Base-by-base conservation (phyloP, 2,888 invertebrate genomes). In the Itoplectis maculator region DNA sequence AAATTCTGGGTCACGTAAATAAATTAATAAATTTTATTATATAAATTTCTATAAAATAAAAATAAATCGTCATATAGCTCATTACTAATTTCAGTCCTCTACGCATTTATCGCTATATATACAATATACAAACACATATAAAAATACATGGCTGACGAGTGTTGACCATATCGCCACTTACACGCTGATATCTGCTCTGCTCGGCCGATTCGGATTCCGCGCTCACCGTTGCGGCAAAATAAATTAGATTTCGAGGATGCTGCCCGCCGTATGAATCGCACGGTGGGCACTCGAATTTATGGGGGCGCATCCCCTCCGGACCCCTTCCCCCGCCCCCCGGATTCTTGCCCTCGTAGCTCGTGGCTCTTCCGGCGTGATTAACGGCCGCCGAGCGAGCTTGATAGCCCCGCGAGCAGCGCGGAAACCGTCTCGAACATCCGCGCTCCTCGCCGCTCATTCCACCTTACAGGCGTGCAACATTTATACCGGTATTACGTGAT, bases 401-500 rank as follows among this genome's bases (percentile, higher is more conserved):
- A 81, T 76, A 81, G 76, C 81, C 51, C 45, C 72, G 72, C 29
- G 5, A 2, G 75, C 70, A 65, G 66, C 72, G 76, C 81, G 76
- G 72, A 81, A 77, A 81, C 76, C 81, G 61, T 72, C 66, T 76
- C 81, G 59, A 72, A 15, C 70, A 29, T 54, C 69, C 49, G 29
- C 29, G 29, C 29, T 29, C 29, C 3, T n/a, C n/a, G n/a, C n/a
- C 75, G 23, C 9, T 75, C 80, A 29, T 66, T 54, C 66, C 61
- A 56, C 54, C 63, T 63, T 42, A 74, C 74, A 72, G 66, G 23
- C 59, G 68, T 73, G 81, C 81, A 81, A 81, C 76, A 77, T 81
- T 81, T 81, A 81, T 76, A 77, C 66, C 59, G 47, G 77, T 54
- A 73, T 77, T 77, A 77, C 81, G 81, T 63, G 81, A 81, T 81